Percentiles rank a stretch among this genome's conserved stretches.
Evolutionary conservation across 2,797 vertebrate genomes (phyloP).

Genomic region (Clarias pachynema): DNA sequence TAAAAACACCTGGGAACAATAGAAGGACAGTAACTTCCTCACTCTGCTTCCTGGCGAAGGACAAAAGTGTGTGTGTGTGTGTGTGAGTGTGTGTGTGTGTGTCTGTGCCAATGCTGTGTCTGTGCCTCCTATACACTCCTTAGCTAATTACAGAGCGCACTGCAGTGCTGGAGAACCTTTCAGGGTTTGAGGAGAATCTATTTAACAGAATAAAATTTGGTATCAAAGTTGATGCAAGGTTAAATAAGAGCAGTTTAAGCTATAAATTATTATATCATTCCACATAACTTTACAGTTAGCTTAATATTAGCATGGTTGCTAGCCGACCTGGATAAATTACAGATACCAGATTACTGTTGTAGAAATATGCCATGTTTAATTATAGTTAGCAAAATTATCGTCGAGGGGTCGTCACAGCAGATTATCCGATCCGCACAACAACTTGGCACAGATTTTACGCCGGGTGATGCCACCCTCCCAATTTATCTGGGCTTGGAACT

Average conservation of each 20-base stretch:
- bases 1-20: constrained; percentile 20
- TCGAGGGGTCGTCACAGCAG: too few relatives aligned
- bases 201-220: background rate
- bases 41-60: background rate
- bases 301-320: background rate
- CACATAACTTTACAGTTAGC: background rate
- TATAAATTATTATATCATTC: background rate
- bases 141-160: constrained; percentile 12
- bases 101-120: background rate
- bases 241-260: background rate
- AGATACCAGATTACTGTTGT: background rate
- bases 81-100: constrained; percentile 6
- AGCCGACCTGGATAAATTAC: background rate
- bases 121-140: background rate
- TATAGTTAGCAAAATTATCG: too few relatives aligned
- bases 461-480: too few relatives aligned
- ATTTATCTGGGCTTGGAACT: too few relatives aligned
- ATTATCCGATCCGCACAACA: too few relatives aligned
- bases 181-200: background rate
- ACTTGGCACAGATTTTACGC: too few relatives aligned
- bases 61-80: constrained; percentile 4
- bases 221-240: background rate
- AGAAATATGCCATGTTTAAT: background rate
- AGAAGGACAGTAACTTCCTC: constrained; percentile 6
- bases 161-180: background rate